Conservation (phyloP, 2,797 vertebrate genomes). For the Zonotrichia albicollis region DNA sequence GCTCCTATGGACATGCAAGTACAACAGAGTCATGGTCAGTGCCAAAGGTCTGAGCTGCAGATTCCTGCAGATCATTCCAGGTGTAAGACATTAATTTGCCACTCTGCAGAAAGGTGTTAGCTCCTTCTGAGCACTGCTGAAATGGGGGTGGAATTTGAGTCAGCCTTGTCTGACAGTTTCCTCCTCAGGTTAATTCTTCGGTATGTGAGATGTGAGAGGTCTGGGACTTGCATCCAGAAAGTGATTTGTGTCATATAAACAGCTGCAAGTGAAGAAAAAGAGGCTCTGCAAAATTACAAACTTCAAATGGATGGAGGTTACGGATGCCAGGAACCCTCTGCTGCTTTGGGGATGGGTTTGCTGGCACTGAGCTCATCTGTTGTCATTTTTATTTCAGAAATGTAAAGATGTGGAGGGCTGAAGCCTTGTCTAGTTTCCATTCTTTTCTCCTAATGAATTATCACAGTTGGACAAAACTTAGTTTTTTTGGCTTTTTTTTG, state of each 20-base stretch:
- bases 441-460: background rate
- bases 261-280: slow-evolving; percentile 11
- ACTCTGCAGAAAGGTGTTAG: slow-evolving; percentile 12
- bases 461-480: background rate
- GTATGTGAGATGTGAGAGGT: background rate
- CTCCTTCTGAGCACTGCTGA: background rate
- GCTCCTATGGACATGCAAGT: background rate
- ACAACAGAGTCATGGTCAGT: rapidly evolving
- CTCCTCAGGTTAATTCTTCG: slow-evolving; percentile 8
- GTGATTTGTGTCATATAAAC: slow-evolving; percentile 3
- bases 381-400: slow-evolving; percentile 5
- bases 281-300: background rate
- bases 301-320: slow-evolving; percentile 11
- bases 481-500: rapidly evolving
- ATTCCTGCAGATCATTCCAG: background rate
- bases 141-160: background rate
- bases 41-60: background rate
- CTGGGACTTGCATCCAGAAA: slow-evolving; percentile 16
- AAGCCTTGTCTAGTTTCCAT: background rate
- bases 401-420: background rate
- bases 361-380: background rate
- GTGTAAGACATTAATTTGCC: background rate
- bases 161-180: background rate
- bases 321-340: background rate
- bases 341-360: background rate